phyloP scores from a whole-genome alignment of 1,140 invertebrate genomes.

The Cydia splendana region DNA sequence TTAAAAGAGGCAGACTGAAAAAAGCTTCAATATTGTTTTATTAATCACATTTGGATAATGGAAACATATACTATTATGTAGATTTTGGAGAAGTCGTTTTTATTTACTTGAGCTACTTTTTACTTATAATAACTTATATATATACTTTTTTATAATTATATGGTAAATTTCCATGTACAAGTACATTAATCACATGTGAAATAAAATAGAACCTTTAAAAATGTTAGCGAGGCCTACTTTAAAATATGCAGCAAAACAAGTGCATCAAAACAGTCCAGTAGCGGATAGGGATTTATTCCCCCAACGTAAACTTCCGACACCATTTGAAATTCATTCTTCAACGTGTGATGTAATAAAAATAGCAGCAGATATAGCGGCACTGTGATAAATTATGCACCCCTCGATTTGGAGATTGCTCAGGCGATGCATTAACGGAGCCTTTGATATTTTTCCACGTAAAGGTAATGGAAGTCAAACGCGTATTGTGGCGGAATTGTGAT shows the following conservation, averaged over 20 bases:
- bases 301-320: slow-evolving; percentile 71
- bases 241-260: slow-evolving; percentile 21
- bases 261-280: slow-evolving; percentile 42
- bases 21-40: no score
- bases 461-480: slow-evolving; percentile 65
- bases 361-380: slow-evolving; percentile 64
- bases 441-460: slow-evolving; percentile 64
- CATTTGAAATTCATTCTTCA: slow-evolving; percentile 79
- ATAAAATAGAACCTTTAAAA: background rate
- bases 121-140: no score
- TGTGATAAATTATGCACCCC: slow-evolving; percentile 77
- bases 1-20: no score
- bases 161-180: no score
- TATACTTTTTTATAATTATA: no score
- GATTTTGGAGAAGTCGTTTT: no score
- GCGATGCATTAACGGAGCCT: slow-evolving; percentile 65
- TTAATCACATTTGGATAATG: no score
- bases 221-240: background rate
- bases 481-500: slow-evolving; percentile 40
- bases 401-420: slow-evolving; percentile 69
- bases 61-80: no score
- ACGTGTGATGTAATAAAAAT: slow-evolving; percentile 78
- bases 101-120: no score
- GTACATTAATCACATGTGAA: background rate
- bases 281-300: slow-evolving; percentile 62